Evolutionary conservation across 2,797 vertebrate genomes (phyloP).

Genomic region (Hoplostethus atlanticus): DNA sequence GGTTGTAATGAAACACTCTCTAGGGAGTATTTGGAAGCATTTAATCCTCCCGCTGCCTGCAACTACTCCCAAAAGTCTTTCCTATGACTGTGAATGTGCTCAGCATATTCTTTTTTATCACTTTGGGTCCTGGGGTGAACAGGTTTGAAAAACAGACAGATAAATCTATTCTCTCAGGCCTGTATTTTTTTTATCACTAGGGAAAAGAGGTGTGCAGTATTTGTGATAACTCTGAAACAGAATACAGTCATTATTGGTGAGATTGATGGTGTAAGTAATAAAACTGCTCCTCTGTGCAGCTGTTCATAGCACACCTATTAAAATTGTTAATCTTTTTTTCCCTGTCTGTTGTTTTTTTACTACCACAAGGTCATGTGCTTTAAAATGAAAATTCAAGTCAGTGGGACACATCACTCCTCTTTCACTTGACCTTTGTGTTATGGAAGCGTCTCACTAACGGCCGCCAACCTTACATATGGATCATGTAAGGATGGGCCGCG

Average conservation of each 20-base stretch:
- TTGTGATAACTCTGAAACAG: constrained; percentile 13
- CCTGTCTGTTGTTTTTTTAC: too few species aligned
- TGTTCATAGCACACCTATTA: too few species aligned
- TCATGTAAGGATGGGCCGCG: too few species aligned
- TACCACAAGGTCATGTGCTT: too few species aligned
- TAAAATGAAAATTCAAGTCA: too few species aligned
- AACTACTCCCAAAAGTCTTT: constrained; percentile 10
- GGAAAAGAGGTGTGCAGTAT: constrained; percentile 17
- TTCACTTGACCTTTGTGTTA: too few species aligned
- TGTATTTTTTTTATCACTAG: constrained; percentile 12
- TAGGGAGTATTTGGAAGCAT: constrained; percentile 1
- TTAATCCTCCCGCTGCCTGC: background rate
- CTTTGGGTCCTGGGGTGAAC: background rate
- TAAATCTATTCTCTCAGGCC: background rate
- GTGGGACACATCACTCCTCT: too few species aligned
- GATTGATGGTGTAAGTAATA: background rate
- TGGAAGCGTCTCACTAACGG: too few species aligned
- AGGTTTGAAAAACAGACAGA: background rate
- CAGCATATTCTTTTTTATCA: constrained; percentile 17
- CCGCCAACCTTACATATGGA: too few species aligned
- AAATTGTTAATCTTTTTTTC: too few species aligned
- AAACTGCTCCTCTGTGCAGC: background rate
- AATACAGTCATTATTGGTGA: constrained; percentile 12
- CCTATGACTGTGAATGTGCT: constrained; percentile 4
- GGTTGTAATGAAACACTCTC: background rate